Evolutionary conservation across 2,113 vertebrate species (phyloP).

Genomic region (Gadus chalcogrammus): DNA sequence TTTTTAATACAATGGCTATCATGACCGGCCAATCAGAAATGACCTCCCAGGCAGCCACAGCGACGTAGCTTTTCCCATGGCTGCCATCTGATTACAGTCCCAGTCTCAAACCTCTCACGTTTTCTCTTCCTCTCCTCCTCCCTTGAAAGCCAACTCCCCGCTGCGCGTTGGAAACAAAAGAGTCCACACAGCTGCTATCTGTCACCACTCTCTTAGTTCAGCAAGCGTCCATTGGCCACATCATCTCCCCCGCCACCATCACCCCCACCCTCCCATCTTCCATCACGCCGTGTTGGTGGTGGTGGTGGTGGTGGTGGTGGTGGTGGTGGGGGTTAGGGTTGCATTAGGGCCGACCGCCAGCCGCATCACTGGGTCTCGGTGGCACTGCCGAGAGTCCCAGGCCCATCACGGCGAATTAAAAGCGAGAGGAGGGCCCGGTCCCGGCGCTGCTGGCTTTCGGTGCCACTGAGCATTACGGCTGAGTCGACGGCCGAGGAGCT

Average conservation of each 20-base stretch:
- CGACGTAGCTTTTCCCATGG: slow-evolving; percentile 42
- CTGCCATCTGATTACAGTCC: slow-evolving; percentile 53
- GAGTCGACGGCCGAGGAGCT: slow-evolving; percentile 65
- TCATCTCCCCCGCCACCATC: slow-evolving; percentile 31
- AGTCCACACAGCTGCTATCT: slow-evolving; percentile 68
- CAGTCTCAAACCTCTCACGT: slow-evolving; percentile 58
- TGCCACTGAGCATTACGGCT: slow-evolving; percentile 71
- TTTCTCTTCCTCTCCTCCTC: slow-evolving; percentile 14
- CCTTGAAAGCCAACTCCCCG: slow-evolving; percentile 52
- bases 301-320: no score
- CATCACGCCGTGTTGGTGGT: slow-evolving; percentile 40
- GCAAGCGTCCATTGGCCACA: slow-evolving; percentile 52
- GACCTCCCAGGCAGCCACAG: slow-evolving; percentile 25
- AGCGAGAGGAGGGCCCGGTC: slow-evolving; percentile 48
- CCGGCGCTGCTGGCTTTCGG: slow-evolving; percentile 58
- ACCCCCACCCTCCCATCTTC: slow-evolving; percentile 47
- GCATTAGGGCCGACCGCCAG: slow-evolving; percentile 61
- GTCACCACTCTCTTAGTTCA: slow-evolving; percentile 66
- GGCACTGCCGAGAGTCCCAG: slow-evolving; percentile 60
- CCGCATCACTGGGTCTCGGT: slow-evolving; percentile 56
- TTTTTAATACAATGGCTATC: slow-evolving; percentile 15
- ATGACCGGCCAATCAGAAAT: slow-evolving; percentile 16
- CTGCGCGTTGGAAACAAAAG: slow-evolving; percentile 53
- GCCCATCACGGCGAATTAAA: slow-evolving; percentile 70
- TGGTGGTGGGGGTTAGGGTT: no score